Evolutionary conservation across 2,888 invertebrate genomes (phyloP).

Genomic region (Andrena minutula): DNA sequence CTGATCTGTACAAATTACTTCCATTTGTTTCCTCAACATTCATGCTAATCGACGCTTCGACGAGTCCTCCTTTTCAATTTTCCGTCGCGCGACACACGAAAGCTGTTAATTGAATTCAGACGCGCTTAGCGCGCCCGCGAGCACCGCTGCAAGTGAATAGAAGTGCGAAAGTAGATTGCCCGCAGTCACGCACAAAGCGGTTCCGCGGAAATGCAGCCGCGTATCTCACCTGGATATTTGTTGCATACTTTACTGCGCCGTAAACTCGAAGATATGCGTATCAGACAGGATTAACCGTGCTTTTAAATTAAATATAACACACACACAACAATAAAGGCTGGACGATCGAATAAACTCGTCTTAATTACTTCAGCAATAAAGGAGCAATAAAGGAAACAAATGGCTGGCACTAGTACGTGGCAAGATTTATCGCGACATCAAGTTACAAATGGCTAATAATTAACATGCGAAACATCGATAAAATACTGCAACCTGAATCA

Average conservation of each 20-base stretch:
- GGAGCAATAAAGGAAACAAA: slow-evolving; percentile 33
- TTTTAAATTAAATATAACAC: slow-evolving; percentile 34
- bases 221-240: slow-evolving; percentile 20
- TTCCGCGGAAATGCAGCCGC: neutral
- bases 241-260: slow-evolving; percentile 12
- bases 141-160: slow-evolving; percentile 5
- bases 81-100: neutral
- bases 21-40: too few species aligned
- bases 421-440: slow-evolving; percentile 25
- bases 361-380: slow-evolving; percentile 45
- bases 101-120: neutral
- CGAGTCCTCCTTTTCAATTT: too few species aligned
- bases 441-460: slow-evolving; percentile 14
- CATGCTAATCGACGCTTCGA: too few species aligned
- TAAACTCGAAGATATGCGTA: slow-evolving; percentile 15
- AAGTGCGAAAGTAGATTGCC: neutral
- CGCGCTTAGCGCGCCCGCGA: neutral
- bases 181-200: neutral
- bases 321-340: slow-evolving; percentile 27
- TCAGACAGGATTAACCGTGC: slow-evolving; percentile 21
- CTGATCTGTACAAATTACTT: too few species aligned
- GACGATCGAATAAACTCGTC: slow-evolving; percentile 21
- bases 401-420: slow-evolving; percentile 12
- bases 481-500: slow-evolving; percentile 13
- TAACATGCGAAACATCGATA: slow-evolving; percentile 13